Percentiles rank a stretch among this genome's conserved stretches.
Evolutionary conservation across 2,797 vertebrate genomes (phyloP).

Genomic region (Helostoma temminkii): DNA sequence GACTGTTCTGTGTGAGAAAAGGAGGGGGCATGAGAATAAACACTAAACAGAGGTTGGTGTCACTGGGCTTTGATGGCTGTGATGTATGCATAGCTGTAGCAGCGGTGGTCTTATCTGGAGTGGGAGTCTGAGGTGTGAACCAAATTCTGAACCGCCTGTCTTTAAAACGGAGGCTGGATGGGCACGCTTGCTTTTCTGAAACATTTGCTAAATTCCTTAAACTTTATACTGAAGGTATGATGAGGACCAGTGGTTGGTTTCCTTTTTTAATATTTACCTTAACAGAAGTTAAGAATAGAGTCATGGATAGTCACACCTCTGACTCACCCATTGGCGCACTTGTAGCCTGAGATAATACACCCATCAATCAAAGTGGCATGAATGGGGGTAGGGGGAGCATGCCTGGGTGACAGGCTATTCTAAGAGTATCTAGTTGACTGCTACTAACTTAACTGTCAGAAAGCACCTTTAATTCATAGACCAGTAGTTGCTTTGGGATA

Average conservation of each 20-base stretch:
- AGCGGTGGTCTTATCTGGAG: constrained; percentile 63
- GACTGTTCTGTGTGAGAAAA: constrained; percentile 39
- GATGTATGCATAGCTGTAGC: constrained; percentile 35
- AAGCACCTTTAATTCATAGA: constrained; percentile 36
- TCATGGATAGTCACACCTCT: constrained; percentile 38
- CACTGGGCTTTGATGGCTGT: constrained; percentile 51
- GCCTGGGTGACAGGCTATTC: constrained; percentile 42
- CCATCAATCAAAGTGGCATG: constrained; percentile 48
- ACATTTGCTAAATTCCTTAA: constrained; percentile 63
- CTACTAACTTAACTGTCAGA: constrained; percentile 16
- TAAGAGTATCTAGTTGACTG: constrained; percentile 30
- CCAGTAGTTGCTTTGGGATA: constrained; percentile 24
- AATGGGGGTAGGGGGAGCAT: not conserved
- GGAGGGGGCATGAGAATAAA: constrained; percentile 43
- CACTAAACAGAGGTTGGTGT: constrained; percentile 57
- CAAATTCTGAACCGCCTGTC: constrained; percentile 6
- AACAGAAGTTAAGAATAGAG: constrained; percentile 44
- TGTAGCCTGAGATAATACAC: constrained; percentile 56
- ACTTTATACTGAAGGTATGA: constrained; percentile 49
- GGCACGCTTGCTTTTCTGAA: constrained; percentile 52
- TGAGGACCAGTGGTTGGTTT: too few species aligned
- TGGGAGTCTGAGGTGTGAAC: constrained; percentile 35
- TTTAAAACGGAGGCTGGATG: constrained; percentile 40
- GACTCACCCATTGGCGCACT: constrained; percentile 26
- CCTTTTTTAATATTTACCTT: not conserved